Percentiles rank a stretch among this genome's conserved stretches.
Conservation (phyloP, 2,797 vertebrate genomes). For the Martes flavigula region DNA sequence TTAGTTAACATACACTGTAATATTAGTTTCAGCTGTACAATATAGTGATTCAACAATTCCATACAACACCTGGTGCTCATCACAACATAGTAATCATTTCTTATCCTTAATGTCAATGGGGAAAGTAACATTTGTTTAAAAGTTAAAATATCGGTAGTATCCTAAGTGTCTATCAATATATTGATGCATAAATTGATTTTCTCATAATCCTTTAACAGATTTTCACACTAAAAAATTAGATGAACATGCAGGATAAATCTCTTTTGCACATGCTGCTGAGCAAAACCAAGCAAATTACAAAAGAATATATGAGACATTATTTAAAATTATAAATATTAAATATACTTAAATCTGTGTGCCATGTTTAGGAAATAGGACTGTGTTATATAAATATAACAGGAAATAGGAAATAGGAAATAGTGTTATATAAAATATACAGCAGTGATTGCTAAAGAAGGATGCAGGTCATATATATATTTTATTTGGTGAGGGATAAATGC, state of each 20-base stretch:
- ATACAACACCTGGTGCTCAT: neutral
- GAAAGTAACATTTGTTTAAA: neutral
- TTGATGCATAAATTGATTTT: neutral
- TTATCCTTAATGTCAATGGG: neutral
- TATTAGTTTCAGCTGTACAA: neutral
- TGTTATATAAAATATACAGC: neutral
- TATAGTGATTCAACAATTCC: neutral
- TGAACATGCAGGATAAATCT: neutral
- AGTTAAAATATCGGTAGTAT: neutral
- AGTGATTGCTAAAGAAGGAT: neutral
- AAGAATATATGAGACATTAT: neutral
- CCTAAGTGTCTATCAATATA: neutral
- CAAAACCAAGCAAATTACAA: neutral
- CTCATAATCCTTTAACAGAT: neutral
- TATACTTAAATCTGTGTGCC: neutral
- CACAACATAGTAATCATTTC: neutral
- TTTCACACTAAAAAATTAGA: neutral
- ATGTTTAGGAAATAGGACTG: neutral
- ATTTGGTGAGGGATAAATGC: neutral
- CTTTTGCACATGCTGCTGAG: neutral
- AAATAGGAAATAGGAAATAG: too few relatives aligned
- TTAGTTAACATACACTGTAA: neutral
- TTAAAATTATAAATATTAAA: neutral
- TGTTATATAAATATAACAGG: neutral
- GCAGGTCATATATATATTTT: neutral